Base-by-base conservation (phyloP, 2,888 invertebrate genomes). In the Galeruca laticollis region DNA sequence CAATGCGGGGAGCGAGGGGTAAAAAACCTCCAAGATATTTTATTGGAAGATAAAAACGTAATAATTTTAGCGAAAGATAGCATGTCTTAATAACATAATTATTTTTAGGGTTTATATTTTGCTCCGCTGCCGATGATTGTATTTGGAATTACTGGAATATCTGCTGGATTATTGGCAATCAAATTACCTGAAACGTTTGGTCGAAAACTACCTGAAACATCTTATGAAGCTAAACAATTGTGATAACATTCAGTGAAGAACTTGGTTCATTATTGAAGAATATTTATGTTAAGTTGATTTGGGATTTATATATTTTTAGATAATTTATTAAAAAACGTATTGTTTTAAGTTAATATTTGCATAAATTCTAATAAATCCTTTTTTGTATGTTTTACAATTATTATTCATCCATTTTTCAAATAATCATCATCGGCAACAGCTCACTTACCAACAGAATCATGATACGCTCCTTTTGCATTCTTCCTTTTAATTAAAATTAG, bases 141-240 rank as follows among this genome's bases (percentile, higher is more conserved):
- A 52, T 90, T 90, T 80, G 89, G 89, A 9, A 81, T 79, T 2
- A 83, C 87, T 10, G 88, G 89, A 9, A 78, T 89, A 13, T 60
- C 86, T 15, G 89, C 89, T 5, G 89, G 88, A 13, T 33, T 88
- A 1, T 74, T 89, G 40, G 87, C 88, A 0, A 80, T 90, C n/a
- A 83, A 88, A 61, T 80, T 91, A 72, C 91, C 91, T 0, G 91
- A 91, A 86, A 91, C 91, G 8, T 86, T 89, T 74, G 88, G 88
- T 52, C 85, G 84, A 57, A 89, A 89, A 76, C 81, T 91, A 62
- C 91, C 91, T 1, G 90, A 91, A 82, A 90, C 89, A 31, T 86
- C 89, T 61, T 84, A 87, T 74, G 88, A 88, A 74, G 87, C 87
- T 8, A 82, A 86, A 75, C 56, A 57, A 2, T 47, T 64, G 31